A percentile compares a stretch with the other conserved stretches of the same genome.
phyloP scores from a whole-genome alignment of 2,888 invertebrate genomes.

The Zaprionus obscuricornis region DNA sequence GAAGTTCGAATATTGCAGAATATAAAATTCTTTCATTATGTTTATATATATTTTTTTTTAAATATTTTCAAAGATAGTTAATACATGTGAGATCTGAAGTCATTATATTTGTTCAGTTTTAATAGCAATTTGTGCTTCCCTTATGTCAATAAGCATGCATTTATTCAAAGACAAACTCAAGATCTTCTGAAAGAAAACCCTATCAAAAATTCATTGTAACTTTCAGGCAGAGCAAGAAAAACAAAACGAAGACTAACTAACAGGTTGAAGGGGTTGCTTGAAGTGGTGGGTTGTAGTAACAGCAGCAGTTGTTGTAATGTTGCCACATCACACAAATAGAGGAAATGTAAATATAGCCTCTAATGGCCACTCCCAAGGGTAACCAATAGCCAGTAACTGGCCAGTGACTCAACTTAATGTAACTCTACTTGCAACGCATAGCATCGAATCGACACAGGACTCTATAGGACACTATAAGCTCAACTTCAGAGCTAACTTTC shows the following conservation, averaged over 20 bases:
- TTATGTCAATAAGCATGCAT: too few species aligned
- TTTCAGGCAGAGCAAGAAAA: conserved; percentile 3
- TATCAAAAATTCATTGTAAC: conserved; percentile 41
- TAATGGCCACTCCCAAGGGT: conserved; percentile 57
- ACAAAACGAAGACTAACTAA: neutral
- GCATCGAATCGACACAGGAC: too few species aligned
- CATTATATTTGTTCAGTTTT: too few species aligned
- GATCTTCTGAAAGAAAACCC: conserved; percentile 29
- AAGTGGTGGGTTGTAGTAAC: conserved; percentile 7
- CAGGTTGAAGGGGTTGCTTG: too few species aligned
- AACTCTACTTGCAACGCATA: too few species aligned
- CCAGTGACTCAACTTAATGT: conserved; percentile 51
- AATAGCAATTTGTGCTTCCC: too few species aligned
- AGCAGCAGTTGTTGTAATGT: conserved; percentile 25
- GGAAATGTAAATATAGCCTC: conserved; percentile 69
- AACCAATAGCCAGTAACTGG: conserved; percentile 43
- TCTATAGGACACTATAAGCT: too few species aligned
- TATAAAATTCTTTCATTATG: too few species aligned
- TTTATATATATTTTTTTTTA: too few species aligned
- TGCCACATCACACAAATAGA: conserved; percentile 51
- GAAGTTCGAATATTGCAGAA: too few species aligned
- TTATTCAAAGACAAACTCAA: conserved; percentile 18
- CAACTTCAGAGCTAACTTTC: conserved; percentile 55
- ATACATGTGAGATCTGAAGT: too few species aligned
- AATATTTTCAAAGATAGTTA: too few species aligned